A percentile compares a stretch with the other conserved stretches of the same genome.
Conservation (phyloP, 1,140 invertebrate genomes). For the Scaptomyza pallida region DNA sequence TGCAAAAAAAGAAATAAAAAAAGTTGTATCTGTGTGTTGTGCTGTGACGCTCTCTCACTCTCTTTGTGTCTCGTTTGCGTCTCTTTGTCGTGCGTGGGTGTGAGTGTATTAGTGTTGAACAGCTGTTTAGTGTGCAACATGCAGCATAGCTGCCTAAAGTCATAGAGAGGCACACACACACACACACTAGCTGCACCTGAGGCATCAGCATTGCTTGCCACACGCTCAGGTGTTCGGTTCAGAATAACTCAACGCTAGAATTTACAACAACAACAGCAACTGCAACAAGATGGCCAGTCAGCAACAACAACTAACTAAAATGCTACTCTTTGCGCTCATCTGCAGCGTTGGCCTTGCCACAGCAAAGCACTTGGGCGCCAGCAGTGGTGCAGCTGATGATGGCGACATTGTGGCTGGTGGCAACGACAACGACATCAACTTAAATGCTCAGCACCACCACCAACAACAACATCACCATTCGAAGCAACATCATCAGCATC, state of each 20-base stretch:
- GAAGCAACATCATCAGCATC: slow-evolving; percentile 58
- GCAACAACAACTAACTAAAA: slow-evolving; percentile 18
- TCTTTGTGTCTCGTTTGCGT: slow-evolving; percentile 1
- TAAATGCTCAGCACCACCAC: slow-evolving; percentile 27
- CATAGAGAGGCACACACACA: slow-evolving; percentile 11
- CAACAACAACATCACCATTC: slow-evolving; percentile 34
- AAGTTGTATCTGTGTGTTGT: background rate
- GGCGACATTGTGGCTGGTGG: slow-evolving; percentile 30
- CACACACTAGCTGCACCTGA: slow-evolving; percentile 3
- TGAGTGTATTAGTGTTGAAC: slow-evolving; percentile 63
- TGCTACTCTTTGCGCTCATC: slow-evolving; percentile 54
- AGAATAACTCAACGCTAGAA: slow-evolving; percentile 30
- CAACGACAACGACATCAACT: slow-evolving; percentile 16
- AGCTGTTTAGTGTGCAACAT: slow-evolving; percentile 65
- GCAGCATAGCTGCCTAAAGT: slow-evolving; percentile 43
- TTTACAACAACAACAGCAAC: slow-evolving; percentile 27
- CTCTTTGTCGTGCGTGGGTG: slow-evolving; percentile 29
- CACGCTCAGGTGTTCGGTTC: slow-evolving; percentile 14
- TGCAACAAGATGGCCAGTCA: slow-evolving; percentile 15
- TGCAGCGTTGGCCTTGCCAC: slow-evolving; percentile 44
- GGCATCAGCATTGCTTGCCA: background rate
- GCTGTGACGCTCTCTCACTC: slow-evolving; percentile 20
- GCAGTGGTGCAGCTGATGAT: background rate
- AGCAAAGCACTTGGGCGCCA: slow-evolving; percentile 58
- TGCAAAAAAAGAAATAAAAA: slow-evolving; percentile 27